Percentiles rank a stretch among this genome's conserved stretches.
phyloP scores from a whole-genome alignment of 2,888 invertebrate genomes.

The Ichneumoninae sp. region DNA sequence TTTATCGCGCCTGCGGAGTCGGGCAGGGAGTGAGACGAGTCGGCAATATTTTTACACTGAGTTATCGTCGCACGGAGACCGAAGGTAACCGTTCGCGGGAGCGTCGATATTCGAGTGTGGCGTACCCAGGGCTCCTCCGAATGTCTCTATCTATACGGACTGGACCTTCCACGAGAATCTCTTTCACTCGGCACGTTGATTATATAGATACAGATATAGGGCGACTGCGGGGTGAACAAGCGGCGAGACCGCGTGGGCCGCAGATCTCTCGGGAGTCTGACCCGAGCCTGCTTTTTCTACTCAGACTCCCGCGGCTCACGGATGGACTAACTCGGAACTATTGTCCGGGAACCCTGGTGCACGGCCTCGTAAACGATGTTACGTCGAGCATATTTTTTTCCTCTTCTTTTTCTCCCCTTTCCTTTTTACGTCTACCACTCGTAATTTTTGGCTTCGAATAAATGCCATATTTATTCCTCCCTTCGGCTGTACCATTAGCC shows the following conservation, averaged over 20 bases:
- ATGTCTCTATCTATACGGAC: constrained; percentile 23
- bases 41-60: constrained; percentile 24
- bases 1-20: not conserved
- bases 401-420: not conserved
- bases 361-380: constrained; percentile 61
- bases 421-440: not conserved
- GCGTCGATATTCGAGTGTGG: constrained; percentile 2
- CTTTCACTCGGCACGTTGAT: constrained; percentile 37
- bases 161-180: constrained; percentile 19
- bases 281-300: constrained; percentile 61
- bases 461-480: constrained; percentile 25
- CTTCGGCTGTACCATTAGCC: not conserved
- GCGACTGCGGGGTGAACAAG: not conserved
- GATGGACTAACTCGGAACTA: constrained; percentile 59
- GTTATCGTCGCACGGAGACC: constrained; percentile 5
- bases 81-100: not conserved
- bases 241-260: constrained; percentile 20
- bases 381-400: constrained; percentile 36
- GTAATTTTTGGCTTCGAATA: not conserved
- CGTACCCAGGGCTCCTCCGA: not conserved
- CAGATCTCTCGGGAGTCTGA: constrained; percentile 56
- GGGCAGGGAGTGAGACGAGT: not conserved
- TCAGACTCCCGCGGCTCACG: constrained; percentile 45
- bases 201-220: constrained; percentile 9
- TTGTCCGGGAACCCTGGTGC: constrained; percentile 52